Percentiles rank a stretch among this genome's conserved stretches.
Conservation (phyloP, 2,113 vertebrate genomes). For the Epinephelus fuscoguttatus region DNA sequence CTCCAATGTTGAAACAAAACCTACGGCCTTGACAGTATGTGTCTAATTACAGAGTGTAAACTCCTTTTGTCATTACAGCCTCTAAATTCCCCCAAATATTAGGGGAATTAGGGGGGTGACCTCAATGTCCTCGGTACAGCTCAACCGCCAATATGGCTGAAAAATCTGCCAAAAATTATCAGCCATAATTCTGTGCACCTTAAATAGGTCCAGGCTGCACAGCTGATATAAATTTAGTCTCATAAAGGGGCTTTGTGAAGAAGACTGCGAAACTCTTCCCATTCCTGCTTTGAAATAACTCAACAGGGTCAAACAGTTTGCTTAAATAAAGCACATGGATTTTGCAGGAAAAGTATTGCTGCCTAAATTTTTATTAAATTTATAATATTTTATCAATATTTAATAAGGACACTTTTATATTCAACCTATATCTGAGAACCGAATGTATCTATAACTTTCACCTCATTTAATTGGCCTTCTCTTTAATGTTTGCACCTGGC, state of each 20-base stretch:
- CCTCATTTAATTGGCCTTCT: background rate
- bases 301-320: conserved; percentile 8
- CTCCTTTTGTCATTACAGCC: background rate
- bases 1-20: too few species aligned
- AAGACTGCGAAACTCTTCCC: background rate
- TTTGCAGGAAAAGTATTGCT: background rate
- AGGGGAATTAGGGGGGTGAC: too few species aligned
- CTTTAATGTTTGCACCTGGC: background rate
- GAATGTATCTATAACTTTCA: background rate
- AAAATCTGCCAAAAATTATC: background rate
- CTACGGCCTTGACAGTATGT: background rate
- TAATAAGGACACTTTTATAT: background rate
- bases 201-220: background rate
- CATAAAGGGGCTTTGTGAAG: background rate
- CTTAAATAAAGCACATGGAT: background rate
- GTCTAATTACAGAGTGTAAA: background rate
- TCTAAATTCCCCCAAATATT: too few species aligned
- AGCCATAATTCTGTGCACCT: background rate
- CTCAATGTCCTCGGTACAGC: background rate
- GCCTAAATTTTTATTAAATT: background rate
- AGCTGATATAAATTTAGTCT: background rate
- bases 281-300: conserved; percentile 21
- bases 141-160: background rate
- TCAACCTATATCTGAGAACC: background rate
- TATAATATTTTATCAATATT: background rate